These are phyloP conservation scores for Mus musculus DNA, from an alignment of 2,113 vertebrate genomes.

Conservation along the genomic window GRCm39 chr5:81361001-81361500, in stretches of 20 bases:
- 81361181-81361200: neutral
- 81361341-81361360: neutral
- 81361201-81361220: neutral
- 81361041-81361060: neutral
- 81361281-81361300: constrained; percentile 16
- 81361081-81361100: neutral
- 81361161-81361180: neutral
- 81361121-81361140: neutral
- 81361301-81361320: neutral
- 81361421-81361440: neutral
- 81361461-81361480: neutral
- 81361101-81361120: neutral
- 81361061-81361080: neutral
- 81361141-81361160: neutral
- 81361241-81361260: too few relatives aligned
- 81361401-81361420: neutral
- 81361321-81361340: neutral
- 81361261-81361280: neutral
- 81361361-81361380: neutral
- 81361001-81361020: neutral
- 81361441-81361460: neutral
- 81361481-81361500: neutral
- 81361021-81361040: neutral
- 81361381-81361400: neutral
- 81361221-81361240: neutral